Evolutionary conservation across 1,140 invertebrate genomes (phyloP).

Genomic region (Ceratosolen solmsi): DNA sequence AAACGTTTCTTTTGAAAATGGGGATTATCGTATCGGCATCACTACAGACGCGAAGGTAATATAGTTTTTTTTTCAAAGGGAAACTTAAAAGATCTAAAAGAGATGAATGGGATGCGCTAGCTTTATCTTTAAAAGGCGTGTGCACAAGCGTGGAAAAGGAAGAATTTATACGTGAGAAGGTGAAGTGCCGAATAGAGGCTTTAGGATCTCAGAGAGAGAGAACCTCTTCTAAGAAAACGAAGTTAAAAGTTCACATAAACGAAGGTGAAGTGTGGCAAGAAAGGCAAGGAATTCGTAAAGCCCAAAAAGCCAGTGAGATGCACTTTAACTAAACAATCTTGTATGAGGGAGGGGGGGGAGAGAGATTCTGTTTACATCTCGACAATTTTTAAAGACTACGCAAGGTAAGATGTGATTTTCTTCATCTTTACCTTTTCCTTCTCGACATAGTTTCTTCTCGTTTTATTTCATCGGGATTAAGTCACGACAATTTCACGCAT

Average conservation of each 20-base stretch:
- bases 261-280: constrained; percentile 4
- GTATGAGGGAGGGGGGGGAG: background rate
- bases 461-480: background rate
- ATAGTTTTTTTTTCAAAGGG: constrained; percentile 7
- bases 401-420: constrained; percentile 13
- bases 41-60: background rate
- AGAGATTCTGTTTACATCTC: constrained; percentile 25
- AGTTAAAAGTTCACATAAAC: background rate
- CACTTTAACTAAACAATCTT: background rate
- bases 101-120: background rate
- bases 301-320: background rate
- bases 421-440: background rate
- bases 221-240: constrained; percentile 18
- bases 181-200: background rate
- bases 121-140: constrained; percentile 6
- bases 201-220: background rate
- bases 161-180: constrained; percentile 26
- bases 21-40: constrained; percentile 10
- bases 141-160: background rate
- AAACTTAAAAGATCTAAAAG: constrained; percentile 2
- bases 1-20: background rate
- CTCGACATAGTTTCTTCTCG: background rate
- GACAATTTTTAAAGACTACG: background rate
- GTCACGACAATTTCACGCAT: constrained; percentile 33
- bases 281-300: background rate